Conservation (phyloP, 2,113 vertebrate genomes). For the Synchiropus splendidus region DNA sequence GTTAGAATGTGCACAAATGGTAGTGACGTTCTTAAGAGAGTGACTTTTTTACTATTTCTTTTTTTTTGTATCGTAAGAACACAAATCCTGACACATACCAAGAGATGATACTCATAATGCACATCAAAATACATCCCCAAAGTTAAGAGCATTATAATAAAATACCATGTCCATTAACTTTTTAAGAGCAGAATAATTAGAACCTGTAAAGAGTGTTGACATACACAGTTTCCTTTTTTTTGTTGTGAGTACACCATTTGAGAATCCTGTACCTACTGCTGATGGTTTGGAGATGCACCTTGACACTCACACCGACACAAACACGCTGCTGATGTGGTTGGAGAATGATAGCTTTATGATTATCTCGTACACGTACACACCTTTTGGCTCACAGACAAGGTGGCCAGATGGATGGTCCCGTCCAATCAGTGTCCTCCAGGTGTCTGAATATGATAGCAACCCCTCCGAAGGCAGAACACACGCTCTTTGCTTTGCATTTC, state of each 20-base stretch:
- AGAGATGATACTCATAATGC: conserved; percentile 57
- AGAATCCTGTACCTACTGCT: conserved; percentile 17
- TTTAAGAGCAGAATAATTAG: conserved; percentile 55
- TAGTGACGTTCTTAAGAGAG: conserved; percentile 23
- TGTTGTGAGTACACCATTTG: conserved; percentile 27
- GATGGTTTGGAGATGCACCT: conserved; percentile 29
- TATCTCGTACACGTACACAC: conserved; percentile 1
- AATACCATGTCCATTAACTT: conserved; percentile 53
- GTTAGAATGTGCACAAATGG: conserved; percentile 35
- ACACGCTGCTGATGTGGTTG: not conserved
- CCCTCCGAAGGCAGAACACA: conserved; percentile 48
- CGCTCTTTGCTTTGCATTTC: conserved; percentile 51
- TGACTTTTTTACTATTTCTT: conserved; percentile 16
- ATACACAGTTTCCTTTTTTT: conserved; percentile 48
- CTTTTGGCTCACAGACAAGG: conserved; percentile 38
- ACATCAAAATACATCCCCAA: conserved; percentile 69
- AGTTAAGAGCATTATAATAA: conserved; percentile 65
- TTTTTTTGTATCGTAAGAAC: conserved; percentile 32
- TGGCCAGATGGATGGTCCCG: conserved; percentile 49
- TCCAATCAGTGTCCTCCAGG: conserved; percentile 62
- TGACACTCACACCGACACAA: conserved; percentile 19
- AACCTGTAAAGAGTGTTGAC: conserved; percentile 58
- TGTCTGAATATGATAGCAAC: conserved; percentile 65
- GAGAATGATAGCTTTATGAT: too few relatives aligned
- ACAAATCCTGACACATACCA: conserved; percentile 53